phyloP scores from a whole-genome alignment of 2,113 vertebrate species.

The Vulpes ferrilata region DNA sequence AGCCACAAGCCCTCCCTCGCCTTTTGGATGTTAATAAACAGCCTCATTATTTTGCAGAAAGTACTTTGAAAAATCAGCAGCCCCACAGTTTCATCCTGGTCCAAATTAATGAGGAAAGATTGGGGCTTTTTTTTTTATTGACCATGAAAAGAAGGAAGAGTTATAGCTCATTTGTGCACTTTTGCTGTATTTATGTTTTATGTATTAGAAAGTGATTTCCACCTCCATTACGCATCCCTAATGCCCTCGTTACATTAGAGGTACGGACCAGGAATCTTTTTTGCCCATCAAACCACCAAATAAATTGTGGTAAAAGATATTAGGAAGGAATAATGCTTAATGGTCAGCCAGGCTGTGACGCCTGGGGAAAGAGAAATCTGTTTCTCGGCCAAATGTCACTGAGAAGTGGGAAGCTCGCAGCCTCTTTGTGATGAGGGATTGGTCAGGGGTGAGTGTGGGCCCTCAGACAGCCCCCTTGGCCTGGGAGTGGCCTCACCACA shows the following conservation, averaged over 20 bases:
- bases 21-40: conserved; percentile 87
- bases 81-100: conserved; percentile 67
- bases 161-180: conserved; percentile 83
- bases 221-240: conserved; percentile 77
- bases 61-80: conserved; percentile 83
- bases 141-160: conserved; percentile 78
- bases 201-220: conserved; percentile 81
- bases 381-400: background rate
- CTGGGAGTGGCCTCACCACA: background rate
- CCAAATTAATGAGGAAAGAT: conserved; percentile 85
- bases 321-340: background rate
- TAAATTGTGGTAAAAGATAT: background rate
- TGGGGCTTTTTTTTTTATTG: conserved; percentile 73
- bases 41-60: conserved; percentile 87
- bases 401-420: background rate
- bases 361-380: fast-evolving
- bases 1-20: conserved; percentile 73
- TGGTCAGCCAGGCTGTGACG: background rate
- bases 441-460: fast-evolving
- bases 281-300: conserved; percentile 74
- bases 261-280: conserved; percentile 62
- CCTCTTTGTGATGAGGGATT: background rate
- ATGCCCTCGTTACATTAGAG: conserved; percentile 79
- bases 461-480: background rate
- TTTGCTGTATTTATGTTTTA: conserved; percentile 85